phyloP scores from a whole-genome alignment of 2,113 vertebrate genomes.

The Melanocharis versteri region DNA sequence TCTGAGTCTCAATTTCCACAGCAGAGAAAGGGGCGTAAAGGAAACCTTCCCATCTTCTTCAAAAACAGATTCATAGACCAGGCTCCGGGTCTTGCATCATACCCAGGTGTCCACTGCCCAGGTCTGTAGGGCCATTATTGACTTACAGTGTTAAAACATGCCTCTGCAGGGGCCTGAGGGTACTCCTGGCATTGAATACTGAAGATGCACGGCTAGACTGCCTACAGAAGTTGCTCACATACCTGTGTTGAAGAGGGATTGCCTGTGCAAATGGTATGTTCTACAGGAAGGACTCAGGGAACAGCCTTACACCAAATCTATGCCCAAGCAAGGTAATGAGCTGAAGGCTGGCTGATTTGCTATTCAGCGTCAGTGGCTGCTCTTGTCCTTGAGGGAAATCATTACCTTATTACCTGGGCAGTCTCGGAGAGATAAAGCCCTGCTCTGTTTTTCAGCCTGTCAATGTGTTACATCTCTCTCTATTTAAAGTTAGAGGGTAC shows the following conservation, averaged over 20 bases:
- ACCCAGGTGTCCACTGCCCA: neutral
- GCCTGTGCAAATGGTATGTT: neutral
- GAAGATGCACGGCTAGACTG: neutral
- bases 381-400: neutral
- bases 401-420: neutral
- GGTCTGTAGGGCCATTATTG: neutral
- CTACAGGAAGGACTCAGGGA: neutral
- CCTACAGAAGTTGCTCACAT: neutral
- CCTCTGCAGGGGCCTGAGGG: neutral
- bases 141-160: neutral
- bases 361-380: neutral
- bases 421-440: neutral
- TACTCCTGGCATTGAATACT: neutral
- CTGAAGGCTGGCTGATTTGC: neutral
- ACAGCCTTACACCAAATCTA: neutral
- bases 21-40: neutral
- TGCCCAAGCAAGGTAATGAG: neutral
- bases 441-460: neutral
- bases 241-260: neutral
- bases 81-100: neutral
- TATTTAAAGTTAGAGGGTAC: neutral
- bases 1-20: neutral
- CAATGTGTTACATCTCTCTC: neutral
- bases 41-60: neutral
- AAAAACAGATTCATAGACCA: neutral